Evolutionary conservation across 2,797 vertebrate species (phyloP).

Genomic region (Etheostoma perlongum): DNA sequence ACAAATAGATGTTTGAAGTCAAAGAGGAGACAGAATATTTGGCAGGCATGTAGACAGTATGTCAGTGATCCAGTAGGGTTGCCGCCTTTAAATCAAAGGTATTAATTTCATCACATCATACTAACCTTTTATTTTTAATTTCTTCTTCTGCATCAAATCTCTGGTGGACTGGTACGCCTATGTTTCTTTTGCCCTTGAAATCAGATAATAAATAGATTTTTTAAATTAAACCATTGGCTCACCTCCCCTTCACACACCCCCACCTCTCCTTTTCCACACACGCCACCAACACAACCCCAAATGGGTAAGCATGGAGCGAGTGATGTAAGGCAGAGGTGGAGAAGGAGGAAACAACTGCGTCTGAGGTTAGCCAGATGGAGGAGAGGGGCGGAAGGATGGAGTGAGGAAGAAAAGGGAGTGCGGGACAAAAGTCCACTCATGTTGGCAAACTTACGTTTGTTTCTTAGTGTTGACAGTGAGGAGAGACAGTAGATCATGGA

Average conservation of each 20-base stretch:
- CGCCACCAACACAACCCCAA: constrained; percentile 55
- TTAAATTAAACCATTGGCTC: constrained; percentile 63
- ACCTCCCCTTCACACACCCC: constrained; percentile 39
- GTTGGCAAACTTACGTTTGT: constrained; percentile 51
- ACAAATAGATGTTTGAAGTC: constrained; percentile 15
- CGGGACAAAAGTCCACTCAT: constrained; percentile 41
- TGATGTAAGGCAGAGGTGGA: constrained; percentile 83
- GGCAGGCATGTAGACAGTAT: constrained; percentile 11
- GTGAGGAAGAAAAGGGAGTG: constrained; percentile 17
- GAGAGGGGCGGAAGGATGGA: constrained; percentile 51
- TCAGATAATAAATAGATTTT: constrained; percentile 52
- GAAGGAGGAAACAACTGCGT: constrained; percentile 80
- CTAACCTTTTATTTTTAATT: constrained; percentile 32
- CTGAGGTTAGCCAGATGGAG: constrained; percentile 85
- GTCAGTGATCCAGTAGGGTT: constrained; percentile 1
- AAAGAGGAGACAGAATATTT: constrained; percentile 18
- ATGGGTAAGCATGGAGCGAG: constrained; percentile 55
- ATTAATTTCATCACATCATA: constrained; percentile 28
- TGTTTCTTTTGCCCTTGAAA: constrained; percentile 27
- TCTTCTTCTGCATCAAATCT: constrained; percentile 27
- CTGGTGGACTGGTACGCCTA: constrained; percentile 1
- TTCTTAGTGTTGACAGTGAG: constrained; percentile 37
- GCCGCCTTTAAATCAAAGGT: constrained; percentile 4
- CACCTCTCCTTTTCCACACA: constrained; percentile 43
- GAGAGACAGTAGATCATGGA: constrained; percentile 51